phyloP scores from a whole-genome alignment of 2,888 invertebrate genomes.

The Drosophila pseudotakahashii region DNA sequence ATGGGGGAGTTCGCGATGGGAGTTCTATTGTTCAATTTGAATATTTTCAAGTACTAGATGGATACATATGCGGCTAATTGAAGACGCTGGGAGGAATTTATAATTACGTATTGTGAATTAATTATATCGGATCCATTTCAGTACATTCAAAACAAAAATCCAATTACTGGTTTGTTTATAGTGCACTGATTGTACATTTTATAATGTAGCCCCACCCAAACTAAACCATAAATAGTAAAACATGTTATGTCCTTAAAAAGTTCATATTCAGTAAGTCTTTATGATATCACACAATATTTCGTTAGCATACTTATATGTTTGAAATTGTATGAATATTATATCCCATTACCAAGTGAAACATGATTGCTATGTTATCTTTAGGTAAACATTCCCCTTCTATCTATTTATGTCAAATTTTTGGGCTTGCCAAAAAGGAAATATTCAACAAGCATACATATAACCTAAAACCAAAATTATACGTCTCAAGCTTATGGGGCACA shows the following conservation, averaged over 20 bases:
- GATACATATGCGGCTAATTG: conserved; percentile 23
- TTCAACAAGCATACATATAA: conserved; percentile 11
- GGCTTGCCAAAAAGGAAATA: conserved; percentile 30
- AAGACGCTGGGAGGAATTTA: conserved; percentile 19
- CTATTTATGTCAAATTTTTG: conserved; percentile 15
- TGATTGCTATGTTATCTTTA: neutral
- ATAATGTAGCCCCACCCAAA: neutral
- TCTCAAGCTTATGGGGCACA: no score
- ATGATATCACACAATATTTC: no score
- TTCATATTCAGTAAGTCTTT: no score
- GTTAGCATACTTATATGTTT: no score
- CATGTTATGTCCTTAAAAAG: no score
- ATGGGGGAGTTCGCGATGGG: conserved; percentile 6
- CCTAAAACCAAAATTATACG: conserved; percentile 8
- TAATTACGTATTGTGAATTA: conserved; percentile 19
- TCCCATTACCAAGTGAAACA: neutral
- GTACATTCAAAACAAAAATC: neutral
- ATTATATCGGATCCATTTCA: conserved; percentile 4
- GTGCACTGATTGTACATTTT: neutral
- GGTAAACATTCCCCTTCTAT: neutral
- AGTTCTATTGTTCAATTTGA: conserved; percentile 25
- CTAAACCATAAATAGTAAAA: no score
- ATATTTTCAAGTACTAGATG: neutral
- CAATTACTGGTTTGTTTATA: neutral
- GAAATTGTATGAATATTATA: neutral